These are phyloP conservation scores for Diabrotica balteata DNA, from an alignment of 2,888 invertebrate genomes.

Conservation along the genomic window DNA sequence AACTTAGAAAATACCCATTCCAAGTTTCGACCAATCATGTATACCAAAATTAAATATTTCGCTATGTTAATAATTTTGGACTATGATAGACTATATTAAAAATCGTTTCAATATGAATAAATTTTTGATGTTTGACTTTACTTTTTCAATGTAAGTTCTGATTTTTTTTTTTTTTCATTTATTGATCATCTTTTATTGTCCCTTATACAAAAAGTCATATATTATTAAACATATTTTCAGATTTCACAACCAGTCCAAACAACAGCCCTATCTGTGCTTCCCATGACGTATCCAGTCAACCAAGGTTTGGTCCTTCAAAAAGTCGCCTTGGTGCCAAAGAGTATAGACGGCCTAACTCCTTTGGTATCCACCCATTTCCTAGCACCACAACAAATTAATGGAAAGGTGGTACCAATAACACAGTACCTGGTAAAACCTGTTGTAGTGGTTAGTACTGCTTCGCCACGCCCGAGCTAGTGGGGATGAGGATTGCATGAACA, in stretches of 20 bases:
- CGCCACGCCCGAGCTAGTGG: constrained; percentile 48
- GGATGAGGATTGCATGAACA: constrained; percentile 7
- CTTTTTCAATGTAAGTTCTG: too few species aligned
- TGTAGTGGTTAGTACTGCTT: constrained; percentile 68
- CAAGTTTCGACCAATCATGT: too few species aligned
- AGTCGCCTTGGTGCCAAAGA: constrained; percentile 58
- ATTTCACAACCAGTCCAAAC: constrained; percentile 53
- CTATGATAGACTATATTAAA: too few species aligned
- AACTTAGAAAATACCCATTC: too few species aligned
- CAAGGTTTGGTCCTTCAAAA: constrained; percentile 62
- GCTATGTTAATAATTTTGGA: too few species aligned
- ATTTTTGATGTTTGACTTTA: too few species aligned
- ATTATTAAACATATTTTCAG: constrained; percentile 30
- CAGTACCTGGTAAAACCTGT: constrained; percentile 77
- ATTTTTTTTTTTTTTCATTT: too few species aligned
- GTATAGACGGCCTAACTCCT: constrained; percentile 64
- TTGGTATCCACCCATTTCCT: constrained; percentile 75
- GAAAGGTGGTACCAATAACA: constrained; percentile 74
- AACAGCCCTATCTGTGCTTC: constrained; percentile 55
- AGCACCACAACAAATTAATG: constrained; percentile 64
- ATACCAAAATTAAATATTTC: too few species aligned
- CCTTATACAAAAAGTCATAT: too few species aligned
- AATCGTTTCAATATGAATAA: too few species aligned
- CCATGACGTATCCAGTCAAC: constrained; percentile 56
- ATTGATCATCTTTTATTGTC: too few species aligned